Evolutionary conservation across 2,113 vertebrate genomes (phyloP).

Genomic region (Semnornis frantzii): DNA sequence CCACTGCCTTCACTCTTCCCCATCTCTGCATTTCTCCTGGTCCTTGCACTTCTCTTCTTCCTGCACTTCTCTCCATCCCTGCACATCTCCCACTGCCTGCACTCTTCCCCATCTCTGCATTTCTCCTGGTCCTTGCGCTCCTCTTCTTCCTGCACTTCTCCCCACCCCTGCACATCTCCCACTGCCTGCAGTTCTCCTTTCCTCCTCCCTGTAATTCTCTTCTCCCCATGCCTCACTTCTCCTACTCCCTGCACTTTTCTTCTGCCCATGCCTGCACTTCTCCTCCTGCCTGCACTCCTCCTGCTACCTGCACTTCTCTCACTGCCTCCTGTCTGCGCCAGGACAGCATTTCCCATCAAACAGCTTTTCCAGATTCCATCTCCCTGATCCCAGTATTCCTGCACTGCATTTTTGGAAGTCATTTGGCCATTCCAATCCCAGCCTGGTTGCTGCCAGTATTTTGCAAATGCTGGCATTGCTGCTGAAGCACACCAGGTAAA

Average conservation of each 20-base stretch:
- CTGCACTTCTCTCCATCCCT: too few relatives aligned
- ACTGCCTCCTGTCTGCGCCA: background rate
- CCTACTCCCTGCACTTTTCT: background rate
- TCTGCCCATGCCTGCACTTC: background rate
- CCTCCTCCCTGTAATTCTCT: too few relatives aligned
- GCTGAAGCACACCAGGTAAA: background rate
- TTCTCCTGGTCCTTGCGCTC: too few relatives aligned
- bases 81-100: too few relatives aligned
- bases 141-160: too few relatives aligned
- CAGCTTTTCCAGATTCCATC: background rate
- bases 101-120: too few relatives aligned
- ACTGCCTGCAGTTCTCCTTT: too few relatives aligned
- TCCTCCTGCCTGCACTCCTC: background rate
- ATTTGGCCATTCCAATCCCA: background rate
- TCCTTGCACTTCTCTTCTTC: too few relatives aligned
- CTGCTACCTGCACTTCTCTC: background rate
- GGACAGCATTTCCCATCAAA: background rate
- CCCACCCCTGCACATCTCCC: too few relatives aligned
- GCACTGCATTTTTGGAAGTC: background rate
- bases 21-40: too few relatives aligned
- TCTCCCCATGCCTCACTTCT: too few relatives aligned
- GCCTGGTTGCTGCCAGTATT: background rate
- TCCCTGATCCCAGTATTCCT: background rate
- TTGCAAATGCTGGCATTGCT: background rate
- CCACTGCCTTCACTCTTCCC: too few relatives aligned